Evolutionary conservation across 1,140 invertebrate genomes (phyloP), one percentile per base, ranked within the genome.

Genomic region (Apis cerana): DNA sequence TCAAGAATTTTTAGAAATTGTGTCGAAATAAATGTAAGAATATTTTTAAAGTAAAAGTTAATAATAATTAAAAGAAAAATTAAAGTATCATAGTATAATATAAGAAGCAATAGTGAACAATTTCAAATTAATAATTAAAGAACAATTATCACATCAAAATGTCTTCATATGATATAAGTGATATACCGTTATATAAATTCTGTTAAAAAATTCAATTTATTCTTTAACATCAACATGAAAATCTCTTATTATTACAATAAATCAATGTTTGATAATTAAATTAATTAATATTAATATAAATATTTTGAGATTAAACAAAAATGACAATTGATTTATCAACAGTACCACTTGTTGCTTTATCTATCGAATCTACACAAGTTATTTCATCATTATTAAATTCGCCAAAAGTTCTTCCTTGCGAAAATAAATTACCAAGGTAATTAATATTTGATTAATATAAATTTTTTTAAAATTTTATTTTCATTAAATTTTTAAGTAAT

Each of bases 271-370:
- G 52, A 21, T 54, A 3, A 15, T 17, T 67, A 43, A 56, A 52
- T 11, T 12, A 76, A n/a, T 27, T 67, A 43, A 15, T 23, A 54
- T 21, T 33, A 1, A 0, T 33, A 11, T 2, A 11, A 65, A 15
- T 52, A 64, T 15, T 65, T 59, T 59, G 52, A 72, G 19, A 17
- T 65, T 68, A 68, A 15, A 0, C 61, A 52, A 85, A 75, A 72
- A 93, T 97, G 84, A 95, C 95, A 43, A 52, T 33, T 2, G 95
- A 97, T 48, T 92, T 96, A 70, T 96, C 96, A 62, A 94, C 94
- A 33, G 95, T 96, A 88, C 95, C 96, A 87, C 95, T 97, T 83
- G 94, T 96, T 79, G 94, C 94, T n/a, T 80, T 95, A 4, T 94
- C 95, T 52, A 58, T 72, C n/a, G 89, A 92, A 71, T 94, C 94